A percentile compares a stretch with the other conserved stretches of the same genome.
Conservation (phyloP, 2,888 invertebrate genomes). For the Heliothis peltigera region DNA sequence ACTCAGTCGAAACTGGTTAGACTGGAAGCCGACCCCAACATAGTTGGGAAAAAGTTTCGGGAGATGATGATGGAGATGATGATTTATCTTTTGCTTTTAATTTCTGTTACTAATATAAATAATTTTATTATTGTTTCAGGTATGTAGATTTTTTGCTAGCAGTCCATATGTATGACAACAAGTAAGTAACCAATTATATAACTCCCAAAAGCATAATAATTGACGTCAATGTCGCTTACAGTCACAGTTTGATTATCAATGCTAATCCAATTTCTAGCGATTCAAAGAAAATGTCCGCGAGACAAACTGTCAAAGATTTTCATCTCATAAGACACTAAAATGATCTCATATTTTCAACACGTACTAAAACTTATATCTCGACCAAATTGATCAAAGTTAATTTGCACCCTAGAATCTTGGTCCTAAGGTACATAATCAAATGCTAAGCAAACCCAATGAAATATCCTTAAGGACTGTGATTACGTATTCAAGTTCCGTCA, state of each 20-base stretch:
- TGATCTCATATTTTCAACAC: conserved; percentile 52
- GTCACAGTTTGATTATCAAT: neutral
- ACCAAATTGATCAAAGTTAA: neutral
- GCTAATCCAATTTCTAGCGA: neutral
- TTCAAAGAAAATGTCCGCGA: neutral
- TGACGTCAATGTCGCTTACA: neutral
- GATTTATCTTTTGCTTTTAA: neutral
- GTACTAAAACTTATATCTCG: conserved; percentile 37
- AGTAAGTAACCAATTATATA: conserved; percentile 3
- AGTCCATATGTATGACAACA: neutral
- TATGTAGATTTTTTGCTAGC: conserved; percentile 16
- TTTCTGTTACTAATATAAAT: conserved; percentile 1
- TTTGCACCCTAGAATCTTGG: neutral
- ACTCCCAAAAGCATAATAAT: neutral
- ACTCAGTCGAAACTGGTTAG: too few relatives aligned
- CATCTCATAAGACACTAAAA: conserved; percentile 36
- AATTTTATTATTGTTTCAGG: conserved; percentile 37
- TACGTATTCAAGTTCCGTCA: conserved; percentile 64
- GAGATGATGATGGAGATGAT: too few relatives aligned
- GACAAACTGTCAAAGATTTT: conserved; percentile 10
- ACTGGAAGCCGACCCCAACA: too few relatives aligned
- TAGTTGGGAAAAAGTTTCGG: too few relatives aligned
- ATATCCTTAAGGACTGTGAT: conserved; percentile 52
- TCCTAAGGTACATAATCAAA: conserved; percentile 23
- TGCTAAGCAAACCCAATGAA: conserved; percentile 27